These are phyloP conservation scores for Mionectes macconnelli DNA, from an alignment of 2,113 vertebrate genomes.

Conservation along the genomic window DNA sequence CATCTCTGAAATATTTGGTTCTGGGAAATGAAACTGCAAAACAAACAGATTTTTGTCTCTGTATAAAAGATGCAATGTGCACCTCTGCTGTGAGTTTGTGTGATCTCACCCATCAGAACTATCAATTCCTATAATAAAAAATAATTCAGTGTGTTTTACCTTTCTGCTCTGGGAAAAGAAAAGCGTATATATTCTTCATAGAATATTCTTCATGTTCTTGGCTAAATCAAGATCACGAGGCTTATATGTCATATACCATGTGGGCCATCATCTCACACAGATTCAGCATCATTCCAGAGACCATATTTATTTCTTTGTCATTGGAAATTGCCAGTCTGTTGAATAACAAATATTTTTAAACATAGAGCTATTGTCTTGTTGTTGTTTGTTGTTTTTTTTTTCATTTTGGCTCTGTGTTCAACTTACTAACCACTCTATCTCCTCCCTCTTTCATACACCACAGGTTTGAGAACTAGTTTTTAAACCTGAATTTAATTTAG, in stretches of 20 bases:
- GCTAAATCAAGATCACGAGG: background rate
- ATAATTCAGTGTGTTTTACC: background rate
- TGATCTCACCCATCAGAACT: background rate
- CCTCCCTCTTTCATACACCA: accelerated
- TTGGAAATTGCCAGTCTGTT: background rate
- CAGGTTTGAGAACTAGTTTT: background rate
- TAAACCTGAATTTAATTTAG: background rate
- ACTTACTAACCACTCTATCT: background rate
- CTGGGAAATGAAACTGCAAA: constrained; percentile 36
- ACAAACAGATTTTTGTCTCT: background rate
- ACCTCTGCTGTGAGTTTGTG: background rate
- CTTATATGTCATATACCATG: background rate
- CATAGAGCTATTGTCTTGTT: background rate
- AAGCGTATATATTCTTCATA: background rate
- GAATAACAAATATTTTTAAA: background rate
- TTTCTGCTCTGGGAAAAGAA: background rate
- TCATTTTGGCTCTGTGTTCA: background rate
- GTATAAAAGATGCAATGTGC: background rate
- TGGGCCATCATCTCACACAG: background rate
- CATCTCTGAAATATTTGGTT: constrained; percentile 15
- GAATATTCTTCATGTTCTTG: background rate
- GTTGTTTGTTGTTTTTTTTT: background rate
- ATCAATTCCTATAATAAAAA: background rate
- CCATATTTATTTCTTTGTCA: background rate
- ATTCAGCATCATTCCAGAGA: background rate